These are phyloP conservation scores for Muscidifurax raptorellus DNA, from an alignment of 1,140 invertebrate species.

Conservation along the genomic window DNA sequence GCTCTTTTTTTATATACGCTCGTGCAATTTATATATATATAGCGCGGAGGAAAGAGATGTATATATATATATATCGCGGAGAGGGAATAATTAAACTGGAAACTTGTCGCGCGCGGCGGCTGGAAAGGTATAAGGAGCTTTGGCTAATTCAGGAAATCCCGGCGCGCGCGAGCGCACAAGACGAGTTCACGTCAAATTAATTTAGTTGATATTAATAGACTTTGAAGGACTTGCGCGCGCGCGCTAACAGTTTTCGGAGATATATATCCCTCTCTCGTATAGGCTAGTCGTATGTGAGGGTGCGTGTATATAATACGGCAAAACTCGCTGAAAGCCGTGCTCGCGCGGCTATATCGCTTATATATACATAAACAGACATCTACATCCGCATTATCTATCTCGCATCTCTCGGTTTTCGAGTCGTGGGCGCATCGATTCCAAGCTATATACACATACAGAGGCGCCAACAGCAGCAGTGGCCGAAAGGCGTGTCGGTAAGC, in stretches of 20 bases:
- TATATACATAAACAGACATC: not conserved
- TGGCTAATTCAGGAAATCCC: constrained; percentile 5
- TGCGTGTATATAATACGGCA: not conserved
- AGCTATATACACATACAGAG: constrained; percentile 15
- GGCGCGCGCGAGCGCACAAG: not conserved
- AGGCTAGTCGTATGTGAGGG: no score
- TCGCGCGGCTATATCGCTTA: no score
- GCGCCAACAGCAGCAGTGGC: constrained; percentile 60
- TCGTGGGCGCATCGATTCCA: constrained; percentile 24
- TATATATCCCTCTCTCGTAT: not conserved
- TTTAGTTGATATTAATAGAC: constrained; percentile 47
- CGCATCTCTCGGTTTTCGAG: not conserved
- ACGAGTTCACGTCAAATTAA: constrained; percentile 39
- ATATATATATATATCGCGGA: not conserved
- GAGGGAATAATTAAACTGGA: not conserved
- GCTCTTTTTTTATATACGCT: not conserved
- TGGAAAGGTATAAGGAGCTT: not conserved
- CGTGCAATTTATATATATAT: not conserved
- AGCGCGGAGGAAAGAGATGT: no score
- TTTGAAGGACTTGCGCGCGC: constrained; percentile 37
- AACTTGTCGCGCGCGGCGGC: not conserved
- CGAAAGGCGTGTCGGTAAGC: constrained; percentile 73
- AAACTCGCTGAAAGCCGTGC: not conserved
- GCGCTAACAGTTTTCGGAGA: constrained; percentile 21
- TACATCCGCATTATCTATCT: constrained; percentile 1